Evolutionary conservation across 2,888 invertebrate genomes (phyloP).

Genomic region (Drosophila longiperda): DNA sequence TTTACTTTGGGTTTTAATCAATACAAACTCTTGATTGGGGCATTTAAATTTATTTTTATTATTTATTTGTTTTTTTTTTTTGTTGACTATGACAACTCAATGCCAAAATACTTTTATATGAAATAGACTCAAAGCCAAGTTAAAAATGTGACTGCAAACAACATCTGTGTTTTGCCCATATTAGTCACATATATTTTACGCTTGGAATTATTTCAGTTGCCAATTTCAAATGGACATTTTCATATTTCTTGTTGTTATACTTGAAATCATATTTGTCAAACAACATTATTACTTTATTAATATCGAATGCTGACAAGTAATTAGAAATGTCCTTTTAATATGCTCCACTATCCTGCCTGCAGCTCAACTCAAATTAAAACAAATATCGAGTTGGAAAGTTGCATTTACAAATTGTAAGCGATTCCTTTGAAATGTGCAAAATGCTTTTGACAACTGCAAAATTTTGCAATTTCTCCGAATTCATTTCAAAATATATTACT

Average conservation of each 20-base stretch:
- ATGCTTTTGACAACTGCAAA: not conserved
- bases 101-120: not conserved
- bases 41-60: not conserved
- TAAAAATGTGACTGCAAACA: too few species aligned
- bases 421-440: not conserved
- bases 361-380: conserved; percentile 2
- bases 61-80: not conserved
- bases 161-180: not conserved
- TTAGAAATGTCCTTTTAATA: conserved; percentile 8
- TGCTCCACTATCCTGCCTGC: not conserved
- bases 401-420: conserved; percentile 2
- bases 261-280: not conserved
- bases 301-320: not conserved
- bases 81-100: not conserved
- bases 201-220: not conserved
- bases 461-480: not conserved
- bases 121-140: not conserved
- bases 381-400: not conserved
- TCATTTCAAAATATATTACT: not conserved
- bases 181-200: not conserved
- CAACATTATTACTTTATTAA: not conserved
- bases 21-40: not conserved
- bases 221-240: not conserved
- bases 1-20: conserved; percentile 1
- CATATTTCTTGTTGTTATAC: not conserved